phyloP scores from a whole-genome alignment of 2,113 vertebrate genomes.

The Pseudorasbora parva region DNA sequence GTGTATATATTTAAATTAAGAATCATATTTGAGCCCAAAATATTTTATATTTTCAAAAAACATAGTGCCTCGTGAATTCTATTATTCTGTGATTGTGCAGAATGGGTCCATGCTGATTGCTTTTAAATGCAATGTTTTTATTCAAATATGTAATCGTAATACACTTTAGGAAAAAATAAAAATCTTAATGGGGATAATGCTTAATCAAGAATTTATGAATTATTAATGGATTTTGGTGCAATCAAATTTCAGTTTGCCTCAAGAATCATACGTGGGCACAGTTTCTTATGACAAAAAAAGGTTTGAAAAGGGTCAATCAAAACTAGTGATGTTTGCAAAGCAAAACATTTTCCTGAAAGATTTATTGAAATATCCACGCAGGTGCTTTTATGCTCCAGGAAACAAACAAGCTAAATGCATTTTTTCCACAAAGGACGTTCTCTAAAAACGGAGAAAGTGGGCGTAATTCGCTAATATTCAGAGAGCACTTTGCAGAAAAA shows the following conservation, averaged over 20 bases:
- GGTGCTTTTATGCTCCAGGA: neutral
- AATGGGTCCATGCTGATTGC: too few relatives aligned
- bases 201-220: slow-evolving; percentile 3
- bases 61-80: neutral
- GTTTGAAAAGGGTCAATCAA: neutral
- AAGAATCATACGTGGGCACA: neutral
- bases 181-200: neutral
- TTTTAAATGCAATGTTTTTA: neutral
- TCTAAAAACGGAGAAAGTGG: neutral
- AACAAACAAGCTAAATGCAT: neutral
- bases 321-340: slow-evolving; percentile 20
- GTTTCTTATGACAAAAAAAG: neutral
- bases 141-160: neutral
- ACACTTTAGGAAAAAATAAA: neutral
- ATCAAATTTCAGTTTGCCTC: slow-evolving; percentile 3
- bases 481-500: slow-evolving; percentile 9
- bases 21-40: neutral
- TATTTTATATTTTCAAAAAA: neutral
- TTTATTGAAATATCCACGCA: neutral
- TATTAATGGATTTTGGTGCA: slow-evolving; percentile 8
- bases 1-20: neutral
- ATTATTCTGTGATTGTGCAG: neutral
- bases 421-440: neutral
- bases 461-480: slow-evolving; percentile 9
- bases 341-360: neutral